Percentiles rank a stretch among this genome's conserved stretches.
Evolutionary conservation across 2,113 vertebrate species (phyloP).

Genomic region (Spea multiplicata): DNA sequence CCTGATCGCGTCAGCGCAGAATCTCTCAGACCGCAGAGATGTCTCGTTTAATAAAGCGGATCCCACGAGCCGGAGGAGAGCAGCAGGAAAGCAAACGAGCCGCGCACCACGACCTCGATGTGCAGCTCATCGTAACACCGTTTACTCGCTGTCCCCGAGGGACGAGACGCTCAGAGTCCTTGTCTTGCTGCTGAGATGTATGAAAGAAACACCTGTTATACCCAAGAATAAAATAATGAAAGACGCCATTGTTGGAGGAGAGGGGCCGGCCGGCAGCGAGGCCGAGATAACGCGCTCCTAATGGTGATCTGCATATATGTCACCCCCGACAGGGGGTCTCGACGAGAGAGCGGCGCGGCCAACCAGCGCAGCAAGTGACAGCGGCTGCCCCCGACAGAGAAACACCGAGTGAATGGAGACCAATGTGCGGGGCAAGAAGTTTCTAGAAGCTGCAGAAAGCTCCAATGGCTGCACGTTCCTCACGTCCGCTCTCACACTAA

Average conservation of each 20-base stretch:
- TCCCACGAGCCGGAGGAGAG: too few species aligned
- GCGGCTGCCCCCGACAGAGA: too few species aligned
- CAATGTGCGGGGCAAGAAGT: background rate
- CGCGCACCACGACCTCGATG: background rate
- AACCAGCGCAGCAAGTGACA: too few species aligned
- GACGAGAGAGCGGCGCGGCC: too few species aligned
- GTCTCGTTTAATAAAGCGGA: too few species aligned
- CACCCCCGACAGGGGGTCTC: background rate
- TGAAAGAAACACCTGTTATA: constrained; percentile 63
- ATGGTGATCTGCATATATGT: background rate
- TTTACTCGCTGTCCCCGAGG: constrained; percentile 59
- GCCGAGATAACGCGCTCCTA: background rate
- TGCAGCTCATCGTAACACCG: constrained; percentile 52
- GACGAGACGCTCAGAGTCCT: constrained; percentile 53
- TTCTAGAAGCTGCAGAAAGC: too few species aligned
- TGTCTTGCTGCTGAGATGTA: constrained; percentile 50
- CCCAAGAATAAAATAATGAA: constrained; percentile 50
- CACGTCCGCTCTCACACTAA: too few species aligned
- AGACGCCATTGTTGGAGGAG: constrained; percentile 58
- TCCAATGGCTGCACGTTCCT: too few species aligned
- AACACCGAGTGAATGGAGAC: too few species aligned
- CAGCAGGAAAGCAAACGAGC: too few species aligned
- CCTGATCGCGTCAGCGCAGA: too few species aligned
- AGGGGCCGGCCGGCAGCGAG: constrained; percentile 35
- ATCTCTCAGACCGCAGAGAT: too few species aligned